Base-by-base conservation (phyloP, 2,113 vertebrate genomes). In the Oenanthe melanoleuca region DNA sequence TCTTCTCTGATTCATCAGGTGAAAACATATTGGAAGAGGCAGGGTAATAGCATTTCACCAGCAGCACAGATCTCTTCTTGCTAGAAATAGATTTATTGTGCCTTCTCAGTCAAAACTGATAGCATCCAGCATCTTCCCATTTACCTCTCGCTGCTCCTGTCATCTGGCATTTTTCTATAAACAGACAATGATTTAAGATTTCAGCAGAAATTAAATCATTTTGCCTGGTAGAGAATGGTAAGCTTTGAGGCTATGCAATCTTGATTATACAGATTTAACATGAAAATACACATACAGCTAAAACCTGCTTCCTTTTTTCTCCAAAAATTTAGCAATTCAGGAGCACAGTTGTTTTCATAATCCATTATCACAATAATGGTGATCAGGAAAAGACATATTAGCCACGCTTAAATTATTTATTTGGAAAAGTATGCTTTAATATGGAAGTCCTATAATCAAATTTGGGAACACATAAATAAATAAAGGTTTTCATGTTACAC, bases 11-110 rank as follows among this genome's bases (percentile, higher is more conserved):
- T 90, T 49, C 79, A 60, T 88, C 80, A 81, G 86, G 55, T 93
- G 60, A 89, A 94, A 93, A 87, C 81, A 89, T 91, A 96, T 86
- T 94, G 92, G 77, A 96, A 94, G 95, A 94, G 88, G 90, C 92
- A 94, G 87, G 57, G 83, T 94, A 96, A 96, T 70, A 23, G 52
- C 59, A 11, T 92, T 96, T 84, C 80, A 60, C 59, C 40, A 65
- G 69, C 28, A 25, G 77, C 73, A 93, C 80, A 50, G 60, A 70
- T 93, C 95, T 83, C 84, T 87, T 70, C 72, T 70, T 90, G 81
- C 85, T 66, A 45, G 57, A 75, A 94, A 91, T 34, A 65, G 85
- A 64, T 84, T 85, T 94, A 69, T 20, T 25, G 22, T 79, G 82
- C 61, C 37, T 91, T 64, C 66, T 71, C 75, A 65, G 63, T 91